Evolutionary conservation across 2,113 vertebrate species (phyloP).

Genomic region (Pholis gunnellus): DNA sequence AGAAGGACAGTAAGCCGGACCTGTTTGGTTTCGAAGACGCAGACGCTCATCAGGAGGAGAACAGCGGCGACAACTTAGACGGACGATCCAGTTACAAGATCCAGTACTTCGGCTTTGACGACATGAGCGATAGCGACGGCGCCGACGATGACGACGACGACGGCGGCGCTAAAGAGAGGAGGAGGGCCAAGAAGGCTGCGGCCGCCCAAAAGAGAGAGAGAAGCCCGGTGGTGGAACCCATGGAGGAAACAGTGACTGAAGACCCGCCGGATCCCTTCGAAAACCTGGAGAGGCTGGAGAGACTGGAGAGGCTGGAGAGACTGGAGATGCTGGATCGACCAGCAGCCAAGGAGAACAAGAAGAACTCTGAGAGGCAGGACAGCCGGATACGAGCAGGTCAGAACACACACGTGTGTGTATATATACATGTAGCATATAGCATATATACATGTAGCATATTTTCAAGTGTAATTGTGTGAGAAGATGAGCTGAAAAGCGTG

Average conservation of each 20-base stretch:
- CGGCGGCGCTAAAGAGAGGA: constrained; percentile 54
- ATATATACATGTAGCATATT: too few species aligned
- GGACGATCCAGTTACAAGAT: constrained; percentile 95
- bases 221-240: constrained; percentile 57
- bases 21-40: constrained; percentile 95
- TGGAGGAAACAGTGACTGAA: constrained; percentile 67
- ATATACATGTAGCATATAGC: too few species aligned
- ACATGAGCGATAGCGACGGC: constrained; percentile 94
- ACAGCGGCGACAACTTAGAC: constrained; percentile 73
- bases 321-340: constrained; percentile 34
- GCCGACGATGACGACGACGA: constrained; percentile 84
- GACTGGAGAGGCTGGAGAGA: constrained; percentile 36
- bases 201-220: constrained; percentile 64
- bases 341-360: constrained; percentile 45
- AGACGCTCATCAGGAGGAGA: constrained; percentile 84
- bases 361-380: constrained; percentile 24
- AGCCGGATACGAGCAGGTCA: constrained; percentile 62
- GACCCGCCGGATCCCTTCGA: constrained; percentile 66
- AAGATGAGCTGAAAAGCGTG: too few species aligned
- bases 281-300: constrained; percentile 47
- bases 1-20: constrained; percentile 92
- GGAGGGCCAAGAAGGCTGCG: constrained; percentile 81
- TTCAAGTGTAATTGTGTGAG: too few species aligned
- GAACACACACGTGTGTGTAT: too few species aligned
- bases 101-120: constrained; percentile 98